Conservation (phyloP, 2,113 vertebrate species). For the Channa maculata region DNA sequence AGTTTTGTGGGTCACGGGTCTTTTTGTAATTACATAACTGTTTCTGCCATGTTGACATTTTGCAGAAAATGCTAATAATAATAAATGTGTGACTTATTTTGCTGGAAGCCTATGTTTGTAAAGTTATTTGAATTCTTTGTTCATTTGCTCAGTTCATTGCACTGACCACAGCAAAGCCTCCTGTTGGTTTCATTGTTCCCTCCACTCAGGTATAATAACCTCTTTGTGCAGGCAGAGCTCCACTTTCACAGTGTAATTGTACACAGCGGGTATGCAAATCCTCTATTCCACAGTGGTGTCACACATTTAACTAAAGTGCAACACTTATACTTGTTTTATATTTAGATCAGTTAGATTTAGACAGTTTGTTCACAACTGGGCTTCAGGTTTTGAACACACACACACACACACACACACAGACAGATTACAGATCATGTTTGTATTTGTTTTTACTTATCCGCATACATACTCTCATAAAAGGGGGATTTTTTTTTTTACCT, state of each 20-base stretch:
- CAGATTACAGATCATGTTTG: conserved; percentile 10
- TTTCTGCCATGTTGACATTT: conserved; percentile 17
- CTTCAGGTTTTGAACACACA: too few species aligned
- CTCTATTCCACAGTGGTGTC: conserved; percentile 56
- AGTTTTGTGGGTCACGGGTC: conserved; percentile 3
- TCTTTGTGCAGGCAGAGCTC: conserved; percentile 67
- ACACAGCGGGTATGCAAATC: conserved; percentile 75
- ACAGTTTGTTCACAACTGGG: too few species aligned
- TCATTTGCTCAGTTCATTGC: conserved; percentile 8
- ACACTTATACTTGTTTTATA: conserved; percentile 56
- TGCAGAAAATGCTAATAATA: conserved; percentile 20
- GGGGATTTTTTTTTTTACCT: conserved; percentile 18
- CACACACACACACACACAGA: too few species aligned
- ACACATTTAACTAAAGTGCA: conserved; percentile 66
- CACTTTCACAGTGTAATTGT: conserved; percentile 61
- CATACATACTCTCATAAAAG: neutral
- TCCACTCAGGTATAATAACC: conserved; percentile 48
- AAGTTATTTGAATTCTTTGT: conserved; percentile 66
- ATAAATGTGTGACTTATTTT: conserved; percentile 52
- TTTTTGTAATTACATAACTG: conserved; percentile 51
- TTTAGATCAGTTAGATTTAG: conserved; percentile 7
- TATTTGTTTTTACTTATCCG: conserved; percentile 14
- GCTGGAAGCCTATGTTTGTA: conserved; percentile 38
- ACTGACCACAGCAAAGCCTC: conserved; percentile 41
- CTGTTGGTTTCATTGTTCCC: conserved; percentile 53